Evolutionary conservation across 1,140 invertebrate species (phyloP).

Genomic region (Drosophila yakuba): DNA sequence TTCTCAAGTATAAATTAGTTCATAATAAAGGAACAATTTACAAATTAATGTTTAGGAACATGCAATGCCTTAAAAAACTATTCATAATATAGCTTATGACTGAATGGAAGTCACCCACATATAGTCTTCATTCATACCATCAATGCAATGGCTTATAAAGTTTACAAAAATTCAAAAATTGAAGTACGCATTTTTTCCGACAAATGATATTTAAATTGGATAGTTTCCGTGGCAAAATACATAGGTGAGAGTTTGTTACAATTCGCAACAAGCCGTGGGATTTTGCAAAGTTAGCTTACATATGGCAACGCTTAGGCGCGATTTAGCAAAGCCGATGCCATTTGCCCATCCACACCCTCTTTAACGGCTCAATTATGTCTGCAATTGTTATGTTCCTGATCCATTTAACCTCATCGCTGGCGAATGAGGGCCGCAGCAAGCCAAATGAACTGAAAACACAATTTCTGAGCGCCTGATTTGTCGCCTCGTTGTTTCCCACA

Average conservation of each 20-base stretch:
- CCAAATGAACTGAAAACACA: slow-evolving; percentile 66
- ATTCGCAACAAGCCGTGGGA: neutral
- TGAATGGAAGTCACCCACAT: too few species aligned
- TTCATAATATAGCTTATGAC: neutral
- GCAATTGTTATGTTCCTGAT: slow-evolving; percentile 48
- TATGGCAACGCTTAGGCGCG: neutral
- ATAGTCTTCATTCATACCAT: neutral
- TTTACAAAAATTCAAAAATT: neutral
- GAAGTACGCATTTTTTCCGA: too few species aligned
- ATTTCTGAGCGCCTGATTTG: slow-evolving; percentile 51
- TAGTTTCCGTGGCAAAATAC: neutral
- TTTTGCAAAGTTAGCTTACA: neutral
- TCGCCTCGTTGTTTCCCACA: slow-evolving; percentile 36
- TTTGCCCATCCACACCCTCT: neutral
- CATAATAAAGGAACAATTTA: too few species aligned
- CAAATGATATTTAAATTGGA: neutral
- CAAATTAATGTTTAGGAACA: too few species aligned
- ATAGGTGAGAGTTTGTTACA: neutral
- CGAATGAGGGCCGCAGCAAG: slow-evolving; percentile 11
- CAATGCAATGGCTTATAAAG: neutral
- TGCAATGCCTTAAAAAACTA: neutral
- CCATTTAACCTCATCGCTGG: slow-evolving; percentile 35
- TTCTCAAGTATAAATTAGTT: too few species aligned
- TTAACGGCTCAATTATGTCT: slow-evolving; percentile 53
- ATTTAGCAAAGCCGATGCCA: slow-evolving; percentile 7